Conservation (phyloP, 2,888 invertebrate genomes). For the Scaptomyza cyrtandrae region DNA sequence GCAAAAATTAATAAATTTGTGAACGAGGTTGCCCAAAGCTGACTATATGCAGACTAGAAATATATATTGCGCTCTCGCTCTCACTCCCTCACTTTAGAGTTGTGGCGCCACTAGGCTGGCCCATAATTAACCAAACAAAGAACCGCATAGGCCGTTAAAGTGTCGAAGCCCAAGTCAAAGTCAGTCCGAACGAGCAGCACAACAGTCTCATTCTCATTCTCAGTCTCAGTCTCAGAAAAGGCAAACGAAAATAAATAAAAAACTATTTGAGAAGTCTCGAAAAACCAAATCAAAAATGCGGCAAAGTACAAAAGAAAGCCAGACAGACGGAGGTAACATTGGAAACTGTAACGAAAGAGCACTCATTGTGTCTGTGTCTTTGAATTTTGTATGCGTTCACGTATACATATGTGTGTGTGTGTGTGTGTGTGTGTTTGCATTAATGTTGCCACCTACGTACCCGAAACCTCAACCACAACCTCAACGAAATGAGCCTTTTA, state of each 20-base stretch:
- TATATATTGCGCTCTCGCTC: constrained; percentile 1
- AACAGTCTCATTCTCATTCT: constrained; percentile 2
- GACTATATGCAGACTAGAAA: constrained; percentile 19
- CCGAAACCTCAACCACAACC: constrained; percentile 17
- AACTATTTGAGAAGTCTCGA: constrained; percentile 58
- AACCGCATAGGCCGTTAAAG: constrained; percentile 70
- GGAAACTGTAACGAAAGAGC: constrained; percentile 73
- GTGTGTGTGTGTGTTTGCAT: constrained; percentile 25
- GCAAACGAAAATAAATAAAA: constrained; percentile 46
- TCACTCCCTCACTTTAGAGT: background rate
- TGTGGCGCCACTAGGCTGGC: constrained; percentile 57
- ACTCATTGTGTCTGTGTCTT: constrained; percentile 3
- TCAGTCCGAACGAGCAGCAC: constrained; percentile 30
- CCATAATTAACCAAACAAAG: constrained; percentile 77
- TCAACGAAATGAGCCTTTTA: constrained; percentile 22
- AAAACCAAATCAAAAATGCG: constrained; percentile 73
- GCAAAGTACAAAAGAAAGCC: constrained; percentile 74
- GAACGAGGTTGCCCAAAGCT: constrained; percentile 32
- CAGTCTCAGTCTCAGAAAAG: constrained; percentile 12
- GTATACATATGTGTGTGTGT: constrained; percentile 2
- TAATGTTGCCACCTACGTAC: constrained; percentile 64
- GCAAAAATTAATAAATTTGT: constrained; percentile 64
- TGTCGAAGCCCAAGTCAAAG: constrained; percentile 60
- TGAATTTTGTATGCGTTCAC: background rate
- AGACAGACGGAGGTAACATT: constrained; percentile 43